These are phyloP conservation scores for Percopsis transmontana DNA, from an alignment of 2,113 vertebrate genomes.

Conservation along the genomic window DNA sequence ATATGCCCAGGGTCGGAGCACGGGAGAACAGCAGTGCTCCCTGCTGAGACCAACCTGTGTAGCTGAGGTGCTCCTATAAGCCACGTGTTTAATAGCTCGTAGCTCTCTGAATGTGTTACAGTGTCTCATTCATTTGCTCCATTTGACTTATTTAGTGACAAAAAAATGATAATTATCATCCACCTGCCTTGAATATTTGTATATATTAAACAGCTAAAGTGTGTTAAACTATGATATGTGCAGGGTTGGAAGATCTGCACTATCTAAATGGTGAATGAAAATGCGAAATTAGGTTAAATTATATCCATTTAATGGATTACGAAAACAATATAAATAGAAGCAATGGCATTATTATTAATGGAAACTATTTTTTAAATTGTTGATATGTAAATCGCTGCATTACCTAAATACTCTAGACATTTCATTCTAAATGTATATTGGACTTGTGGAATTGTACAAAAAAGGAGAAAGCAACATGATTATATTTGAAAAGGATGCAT, in stretches of 20 bases:
- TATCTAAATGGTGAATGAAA: no score
- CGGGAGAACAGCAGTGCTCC: slow-evolving; percentile 43
- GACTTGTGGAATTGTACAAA: background rate
- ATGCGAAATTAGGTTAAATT: no score
- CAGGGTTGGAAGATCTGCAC: no score
- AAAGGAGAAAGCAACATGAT: background rate
- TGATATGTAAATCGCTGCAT: no score
- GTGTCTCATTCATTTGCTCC: slow-evolving; percentile 21
- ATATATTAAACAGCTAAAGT: no score
- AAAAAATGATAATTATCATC: slow-evolving; percentile 1
- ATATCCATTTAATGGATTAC: no score
- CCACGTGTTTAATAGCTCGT: slow-evolving; percentile 26
- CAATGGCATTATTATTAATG: no score
- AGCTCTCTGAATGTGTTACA: slow-evolving; percentile 11
- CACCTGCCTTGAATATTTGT: slow-evolving; percentile 9
- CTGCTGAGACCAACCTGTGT: slow-evolving; percentile 33
- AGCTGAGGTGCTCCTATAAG: background rate
- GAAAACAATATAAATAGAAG: no score
- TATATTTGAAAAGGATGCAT: background rate
- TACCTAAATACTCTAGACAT: no score
- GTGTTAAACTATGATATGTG: no score
- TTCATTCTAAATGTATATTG: background rate
- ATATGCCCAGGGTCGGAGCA: slow-evolving; percentile 59
- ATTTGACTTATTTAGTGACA: slow-evolving; percentile 27
- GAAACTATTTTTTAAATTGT: no score